phyloP scores from a whole-genome alignment of 2,113 vertebrate species.

The Seriola aureovittata region DNA sequence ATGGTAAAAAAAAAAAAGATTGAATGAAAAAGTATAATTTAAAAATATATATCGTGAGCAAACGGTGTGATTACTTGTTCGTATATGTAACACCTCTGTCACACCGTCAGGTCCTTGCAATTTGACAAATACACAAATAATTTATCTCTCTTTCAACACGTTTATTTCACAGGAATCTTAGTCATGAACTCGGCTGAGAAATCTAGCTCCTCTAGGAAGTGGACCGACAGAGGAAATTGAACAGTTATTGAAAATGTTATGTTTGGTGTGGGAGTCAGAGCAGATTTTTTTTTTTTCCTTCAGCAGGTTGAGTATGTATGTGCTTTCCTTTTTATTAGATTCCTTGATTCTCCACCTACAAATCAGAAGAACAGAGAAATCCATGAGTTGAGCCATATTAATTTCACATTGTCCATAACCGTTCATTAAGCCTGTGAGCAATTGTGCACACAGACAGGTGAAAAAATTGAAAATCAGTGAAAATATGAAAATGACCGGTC shows the following conservation, averaged over 20 bases:
- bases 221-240: slow-evolving; percentile 43
- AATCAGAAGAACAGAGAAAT: slow-evolving; percentile 12
- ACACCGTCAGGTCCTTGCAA: slow-evolving; percentile 12
- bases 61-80: neutral
- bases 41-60: no score
- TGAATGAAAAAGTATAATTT: neutral
- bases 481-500: no score
- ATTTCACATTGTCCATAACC: slow-evolving; percentile 22
- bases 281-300: slow-evolving; percentile 14
- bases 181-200: slow-evolving; percentile 37
- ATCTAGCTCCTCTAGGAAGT: slow-evolving; percentile 17
- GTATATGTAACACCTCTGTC: slow-evolving; percentile 21
- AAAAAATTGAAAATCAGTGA: no score
- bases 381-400: neutral
- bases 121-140: slow-evolving; percentile 26
- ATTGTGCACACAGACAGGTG: no score
- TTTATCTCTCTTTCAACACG: slow-evolving; percentile 30
- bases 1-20: no score
- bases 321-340: slow-evolving; percentile 2
- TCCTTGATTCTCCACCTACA: slow-evolving; percentile 18
- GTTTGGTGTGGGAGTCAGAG: slow-evolving; percentile 7
- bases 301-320: neutral
- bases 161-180: slow-evolving; percentile 27
- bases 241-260: slow-evolving; percentile 36
- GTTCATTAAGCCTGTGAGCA: slow-evolving; percentile 16